Conservation (phyloP, 2,888 invertebrate genomes). For the Dryocosmus kuriphilus region DNA sequence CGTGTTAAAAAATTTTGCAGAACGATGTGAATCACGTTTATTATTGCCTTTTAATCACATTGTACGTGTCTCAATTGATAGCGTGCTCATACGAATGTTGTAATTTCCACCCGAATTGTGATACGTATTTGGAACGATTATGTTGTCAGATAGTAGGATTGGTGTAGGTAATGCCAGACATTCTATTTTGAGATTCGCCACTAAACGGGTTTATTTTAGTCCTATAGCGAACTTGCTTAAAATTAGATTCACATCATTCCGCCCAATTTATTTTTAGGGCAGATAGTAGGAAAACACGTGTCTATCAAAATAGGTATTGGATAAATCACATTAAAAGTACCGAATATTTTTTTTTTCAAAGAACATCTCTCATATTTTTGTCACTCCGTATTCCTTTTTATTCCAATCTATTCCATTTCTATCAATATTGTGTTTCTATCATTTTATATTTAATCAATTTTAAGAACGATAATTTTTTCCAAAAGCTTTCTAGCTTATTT, state of each 20-base stretch:
- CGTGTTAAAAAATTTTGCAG: neutral
- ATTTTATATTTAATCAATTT: no score
- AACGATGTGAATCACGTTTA: neutral
- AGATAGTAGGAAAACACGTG: neutral
- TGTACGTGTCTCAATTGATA: neutral
- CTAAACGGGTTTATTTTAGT: constrained; percentile 20
- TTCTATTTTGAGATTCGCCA: constrained; percentile 8
- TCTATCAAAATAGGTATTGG: neutral
- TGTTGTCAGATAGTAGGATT: constrained; percentile 11
- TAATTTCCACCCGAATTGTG: neutral
- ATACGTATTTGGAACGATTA: neutral
- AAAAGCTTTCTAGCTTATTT: no score
- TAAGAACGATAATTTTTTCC: no score
- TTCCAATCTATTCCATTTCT: neutral
- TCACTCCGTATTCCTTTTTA: neutral
- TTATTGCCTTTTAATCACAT: neutral
- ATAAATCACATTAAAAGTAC: neutral
- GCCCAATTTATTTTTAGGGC: constrained; percentile 13
- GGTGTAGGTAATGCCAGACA: constrained; percentile 29
- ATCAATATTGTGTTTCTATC: no score
- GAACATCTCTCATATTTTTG: neutral
- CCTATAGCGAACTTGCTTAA: neutral
- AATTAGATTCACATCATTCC: constrained; percentile 24
- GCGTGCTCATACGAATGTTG: neutral
- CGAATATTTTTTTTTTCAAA: neutral